phyloP scores from a whole-genome alignment of 2,888 invertebrate genomes.

The Andrena chrysosceles region DNA sequence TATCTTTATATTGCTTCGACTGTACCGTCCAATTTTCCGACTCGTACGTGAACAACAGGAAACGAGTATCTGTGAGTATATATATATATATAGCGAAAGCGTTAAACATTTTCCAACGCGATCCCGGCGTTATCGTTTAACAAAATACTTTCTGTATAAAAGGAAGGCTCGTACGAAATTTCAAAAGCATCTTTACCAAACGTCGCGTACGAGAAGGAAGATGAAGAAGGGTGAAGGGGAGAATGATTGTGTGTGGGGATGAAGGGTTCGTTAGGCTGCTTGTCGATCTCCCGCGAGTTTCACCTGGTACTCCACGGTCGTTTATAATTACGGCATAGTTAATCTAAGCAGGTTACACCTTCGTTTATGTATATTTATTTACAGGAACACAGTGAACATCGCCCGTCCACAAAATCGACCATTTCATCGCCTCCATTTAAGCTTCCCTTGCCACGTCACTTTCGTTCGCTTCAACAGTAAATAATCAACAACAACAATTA shows the following conservation, averaged over 20 bases:
- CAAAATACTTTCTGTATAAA: slow-evolving; percentile 55
- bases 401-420: slow-evolving; percentile 49
- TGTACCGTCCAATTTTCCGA: neutral
- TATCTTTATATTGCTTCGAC: too few relatives aligned
- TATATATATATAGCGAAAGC: neutral
- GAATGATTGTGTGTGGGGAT: slow-evolving; percentile 13
- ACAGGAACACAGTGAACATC: slow-evolving; percentile 66
- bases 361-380: slow-evolving; percentile 70
- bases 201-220: neutral
- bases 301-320: slow-evolving; percentile 10
- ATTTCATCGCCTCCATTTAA: neutral
- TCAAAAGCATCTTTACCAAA: slow-evolving; percentile 1
- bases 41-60: neutral
- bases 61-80: neutral
- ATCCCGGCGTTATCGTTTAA: slow-evolving; percentile 40
- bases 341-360: slow-evolving; percentile 66
- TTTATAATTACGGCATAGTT: slow-evolving; percentile 40
- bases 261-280: slow-evolving; percentile 32
- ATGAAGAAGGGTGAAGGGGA: slow-evolving; percentile 29
- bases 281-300: slow-evolving; percentile 8
- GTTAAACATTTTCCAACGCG: slow-evolving; percentile 10
- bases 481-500: slow-evolving; percentile 40
- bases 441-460: neutral
- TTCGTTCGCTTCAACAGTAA: slow-evolving; percentile 14
- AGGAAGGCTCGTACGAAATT: slow-evolving; percentile 20